phyloP scores from a whole-genome alignment of 2,888 invertebrate genomes.

The Nemotelus pantherinus region DNA sequence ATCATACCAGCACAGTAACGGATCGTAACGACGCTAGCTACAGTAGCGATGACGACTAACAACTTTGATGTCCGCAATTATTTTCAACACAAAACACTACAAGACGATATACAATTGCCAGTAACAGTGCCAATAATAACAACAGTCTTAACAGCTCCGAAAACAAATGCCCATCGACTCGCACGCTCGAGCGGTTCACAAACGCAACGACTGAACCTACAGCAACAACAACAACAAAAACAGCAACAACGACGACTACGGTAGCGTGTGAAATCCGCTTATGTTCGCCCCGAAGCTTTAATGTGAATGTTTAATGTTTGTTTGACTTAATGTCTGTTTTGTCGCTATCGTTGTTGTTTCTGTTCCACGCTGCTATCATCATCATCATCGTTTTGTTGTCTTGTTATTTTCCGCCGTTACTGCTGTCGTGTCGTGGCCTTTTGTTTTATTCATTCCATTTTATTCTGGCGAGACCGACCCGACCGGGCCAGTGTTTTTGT shows the following conservation, averaged over 20 bases:
- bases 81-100: slow-evolving; percentile 3
- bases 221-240: not conserved
- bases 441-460: not conserved
- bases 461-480: too few species aligned
- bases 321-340: slow-evolving; percentile 29
- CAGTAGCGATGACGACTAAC: not conserved
- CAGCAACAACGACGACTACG: not conserved
- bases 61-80: not conserved
- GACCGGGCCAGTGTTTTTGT: not conserved
- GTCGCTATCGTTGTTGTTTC: not conserved
- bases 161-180: too few species aligned
- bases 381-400: not conserved
- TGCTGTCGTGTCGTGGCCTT: not conserved
- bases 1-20: too few species aligned
- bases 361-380: not conserved
- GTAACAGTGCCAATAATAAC: not conserved
- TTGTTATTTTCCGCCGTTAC: not conserved
- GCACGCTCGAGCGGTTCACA: too few species aligned
- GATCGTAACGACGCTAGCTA: too few species aligned
- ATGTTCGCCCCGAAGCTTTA: not conserved
- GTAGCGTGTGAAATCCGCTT: slow-evolving; percentile 31
- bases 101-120: not conserved
- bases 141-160: not conserved
- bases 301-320: slow-evolving; percentile 25
- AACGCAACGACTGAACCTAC: too few species aligned